phyloP scores from a whole-genome alignment of 1,140 invertebrate species.

The Drosophila orena region DNA sequence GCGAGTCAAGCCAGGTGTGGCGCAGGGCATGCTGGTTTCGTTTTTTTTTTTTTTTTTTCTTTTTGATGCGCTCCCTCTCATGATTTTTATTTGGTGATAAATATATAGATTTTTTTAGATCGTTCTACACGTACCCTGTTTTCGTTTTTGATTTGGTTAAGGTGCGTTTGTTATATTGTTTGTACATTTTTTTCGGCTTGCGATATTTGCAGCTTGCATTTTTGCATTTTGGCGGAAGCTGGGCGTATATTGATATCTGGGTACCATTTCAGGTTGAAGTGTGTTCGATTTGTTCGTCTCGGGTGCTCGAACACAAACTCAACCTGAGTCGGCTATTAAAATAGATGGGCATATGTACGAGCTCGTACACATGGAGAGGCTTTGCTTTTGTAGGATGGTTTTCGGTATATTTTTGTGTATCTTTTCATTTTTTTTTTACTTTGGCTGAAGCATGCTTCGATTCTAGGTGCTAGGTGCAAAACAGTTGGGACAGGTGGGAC shows the following conservation, averaged over 20 bases:
- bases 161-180: conserved; percentile 55
- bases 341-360: conserved; percentile 34
- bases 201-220: conserved; percentile 49
- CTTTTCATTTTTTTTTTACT: background rate
- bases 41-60: conserved; percentile 32
- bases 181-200: conserved; percentile 52
- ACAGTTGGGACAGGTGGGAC: conserved; percentile 31
- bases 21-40: conserved; percentile 78
- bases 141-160: conserved; percentile 51
- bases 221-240: conserved; percentile 78
- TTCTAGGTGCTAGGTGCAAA: conserved; percentile 60
- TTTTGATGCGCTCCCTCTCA: conserved; percentile 44
- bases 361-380: conserved; percentile 40
- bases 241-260: conserved; percentile 85
- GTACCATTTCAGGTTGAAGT: conserved; percentile 82
- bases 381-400: conserved; percentile 53
- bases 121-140: conserved; percentile 51
- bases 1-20: conserved; percentile 83
- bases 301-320: conserved; percentile 69
- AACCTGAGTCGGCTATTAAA: conserved; percentile 66
- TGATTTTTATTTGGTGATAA: conserved; percentile 19
- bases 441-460: conserved; percentile 74
- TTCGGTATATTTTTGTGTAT: conserved; percentile 35
- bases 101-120: conserved; percentile 25
- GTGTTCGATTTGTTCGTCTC: conserved; percentile 45